Evolutionary conservation across 2,888 invertebrate genomes (phyloP).

Genomic region (Melipona bicolor): DNA sequence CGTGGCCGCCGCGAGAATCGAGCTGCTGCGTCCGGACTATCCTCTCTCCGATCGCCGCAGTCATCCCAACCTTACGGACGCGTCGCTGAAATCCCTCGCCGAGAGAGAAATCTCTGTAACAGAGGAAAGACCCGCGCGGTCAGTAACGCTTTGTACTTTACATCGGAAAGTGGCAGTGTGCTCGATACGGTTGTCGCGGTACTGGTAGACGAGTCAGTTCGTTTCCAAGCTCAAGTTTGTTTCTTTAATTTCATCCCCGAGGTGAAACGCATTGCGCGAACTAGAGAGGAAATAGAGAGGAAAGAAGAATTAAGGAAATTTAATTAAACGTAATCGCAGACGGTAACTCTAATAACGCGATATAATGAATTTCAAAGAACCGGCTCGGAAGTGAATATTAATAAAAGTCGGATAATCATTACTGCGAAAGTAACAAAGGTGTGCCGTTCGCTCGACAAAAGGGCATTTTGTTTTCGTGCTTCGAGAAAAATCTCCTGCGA

Average conservation of each 20-base stretch:
- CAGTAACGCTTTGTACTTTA: conserved; percentile 19
- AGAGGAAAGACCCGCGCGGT: conserved; percentile 35
- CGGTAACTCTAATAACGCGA: neutral
- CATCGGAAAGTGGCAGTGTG: neutral
- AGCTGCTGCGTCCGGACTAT: conserved; percentile 40
- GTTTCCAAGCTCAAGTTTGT: neutral
- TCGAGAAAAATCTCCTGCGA: too few species aligned
- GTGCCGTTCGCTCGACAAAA: neutral
- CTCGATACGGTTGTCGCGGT: neutral
- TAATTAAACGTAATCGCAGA: conserved; percentile 31
- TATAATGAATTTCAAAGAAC: conserved; percentile 20
- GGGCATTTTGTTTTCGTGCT: too few species aligned
- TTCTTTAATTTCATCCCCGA: conserved; percentile 16
- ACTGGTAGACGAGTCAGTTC: conserved; percentile 3
- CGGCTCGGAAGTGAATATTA: conserved; percentile 15
- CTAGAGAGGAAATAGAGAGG: neutral
- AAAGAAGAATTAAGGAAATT: conserved; percentile 11
- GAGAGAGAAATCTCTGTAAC: conserved; percentile 55
- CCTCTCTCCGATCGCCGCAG: conserved; percentile 39
- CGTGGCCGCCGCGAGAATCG: conserved; percentile 46
- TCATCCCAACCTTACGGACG: conserved; percentile 44
- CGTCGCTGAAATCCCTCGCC: conserved; percentile 60
- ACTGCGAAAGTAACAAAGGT: neutral
- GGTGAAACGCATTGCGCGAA: neutral
- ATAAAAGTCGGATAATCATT: neutral